Percentiles rank a stretch among this genome's conserved stretches.
These are phyloP conservation scores for Agrypnus murinus DNA, from an alignment of 2,888 invertebrate species.

Conservation along the genomic window DNA sequence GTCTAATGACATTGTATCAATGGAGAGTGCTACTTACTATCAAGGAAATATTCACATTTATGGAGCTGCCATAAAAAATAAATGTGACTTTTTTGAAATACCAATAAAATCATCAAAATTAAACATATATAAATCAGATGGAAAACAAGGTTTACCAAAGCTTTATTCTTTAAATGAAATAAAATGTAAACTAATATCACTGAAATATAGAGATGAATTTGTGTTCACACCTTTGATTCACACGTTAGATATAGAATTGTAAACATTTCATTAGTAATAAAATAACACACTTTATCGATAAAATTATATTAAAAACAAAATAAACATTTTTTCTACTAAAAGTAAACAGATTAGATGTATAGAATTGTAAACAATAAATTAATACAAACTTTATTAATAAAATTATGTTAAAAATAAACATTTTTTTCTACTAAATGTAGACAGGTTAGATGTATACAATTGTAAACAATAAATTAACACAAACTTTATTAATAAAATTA, in stretches of 20 bases:
- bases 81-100: slow-evolving; percentile 44
- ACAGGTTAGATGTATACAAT: too few species aligned
- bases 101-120: slow-evolving; percentile 49
- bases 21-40: slow-evolving; percentile 35
- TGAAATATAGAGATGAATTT: slow-evolving; percentile 30
- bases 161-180: slow-evolving; percentile 36
- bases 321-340: too few species aligned
- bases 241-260: slow-evolving; percentile 37
- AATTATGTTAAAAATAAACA: too few species aligned
- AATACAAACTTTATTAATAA: too few species aligned
- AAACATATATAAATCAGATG: slow-evolving; percentile 39
- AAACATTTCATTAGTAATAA: too few species aligned
- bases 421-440: too few species aligned
- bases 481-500: too few species aligned
- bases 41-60: slow-evolving; percentile 39
- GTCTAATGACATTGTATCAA: slow-evolving; percentile 38
- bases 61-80: slow-evolving; percentile 36
- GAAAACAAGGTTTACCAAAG: slow-evolving; percentile 16
- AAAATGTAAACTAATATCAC: slow-evolving; percentile 41
- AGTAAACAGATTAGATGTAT: too few species aligned
- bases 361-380: too few species aligned
- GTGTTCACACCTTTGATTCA: slow-evolving; percentile 47
- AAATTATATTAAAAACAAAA: too few species aligned
- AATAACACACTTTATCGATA: too few species aligned
- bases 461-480: too few species aligned